Evolutionary conservation across 2,113 vertebrate species (phyloP).

Genomic region (Genyomyrus donnyi): DNA sequence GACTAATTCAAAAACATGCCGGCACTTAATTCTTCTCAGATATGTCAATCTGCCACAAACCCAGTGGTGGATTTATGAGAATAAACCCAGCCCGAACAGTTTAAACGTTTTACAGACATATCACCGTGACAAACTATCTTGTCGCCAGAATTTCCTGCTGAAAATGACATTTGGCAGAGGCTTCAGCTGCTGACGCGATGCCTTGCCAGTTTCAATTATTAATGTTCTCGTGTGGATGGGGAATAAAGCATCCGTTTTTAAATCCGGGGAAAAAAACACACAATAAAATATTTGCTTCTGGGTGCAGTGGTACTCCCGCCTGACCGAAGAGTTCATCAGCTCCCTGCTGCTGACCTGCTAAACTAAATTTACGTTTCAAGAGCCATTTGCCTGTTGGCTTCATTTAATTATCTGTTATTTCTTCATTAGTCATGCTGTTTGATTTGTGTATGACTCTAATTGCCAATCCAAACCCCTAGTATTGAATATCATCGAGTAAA

Average conservation of each 20-base stretch:
- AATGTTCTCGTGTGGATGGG: neutral
- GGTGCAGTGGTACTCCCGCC: neutral
- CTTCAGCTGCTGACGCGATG: neutral
- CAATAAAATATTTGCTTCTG: neutral
- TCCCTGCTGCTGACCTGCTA: neutral
- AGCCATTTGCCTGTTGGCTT: neutral
- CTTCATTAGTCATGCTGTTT: neutral
- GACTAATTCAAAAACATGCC: neutral
- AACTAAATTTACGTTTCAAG: neutral
- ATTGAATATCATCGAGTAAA: neutral
- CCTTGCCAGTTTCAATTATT: slow-evolving; percentile 9
- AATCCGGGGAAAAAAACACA: neutral
- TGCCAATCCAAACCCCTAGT: neutral
- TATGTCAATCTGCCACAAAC: neutral
- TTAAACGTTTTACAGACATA: neutral
- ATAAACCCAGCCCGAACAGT: neutral
- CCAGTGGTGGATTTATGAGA: neutral
- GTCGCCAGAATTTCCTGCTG: neutral
- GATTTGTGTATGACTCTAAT: neutral
- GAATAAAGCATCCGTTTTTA: neutral
- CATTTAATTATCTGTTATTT: neutral
- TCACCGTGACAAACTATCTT: slow-evolving; percentile 1
- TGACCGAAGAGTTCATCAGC: neutral
- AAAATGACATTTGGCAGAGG: neutral
- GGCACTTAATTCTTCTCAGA: neutral